Conservation (phyloP, 53 echinoderm and acorn worm genomes). For the Apostichopus leukothele region DNA sequence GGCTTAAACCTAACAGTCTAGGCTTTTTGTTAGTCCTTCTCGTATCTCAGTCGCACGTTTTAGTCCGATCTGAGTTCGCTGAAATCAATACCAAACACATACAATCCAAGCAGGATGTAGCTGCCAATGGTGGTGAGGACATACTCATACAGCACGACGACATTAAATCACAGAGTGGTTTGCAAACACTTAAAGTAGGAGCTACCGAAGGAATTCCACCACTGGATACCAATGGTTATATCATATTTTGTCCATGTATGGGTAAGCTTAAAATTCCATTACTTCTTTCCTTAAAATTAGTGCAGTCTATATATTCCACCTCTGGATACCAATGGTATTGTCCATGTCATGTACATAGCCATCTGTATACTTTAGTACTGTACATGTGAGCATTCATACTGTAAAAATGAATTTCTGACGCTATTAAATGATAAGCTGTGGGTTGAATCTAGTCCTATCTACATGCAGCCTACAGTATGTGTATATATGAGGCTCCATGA, state of each 20-base stretch:
- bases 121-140: not conserved
- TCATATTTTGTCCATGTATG: conserved; percentile 47
- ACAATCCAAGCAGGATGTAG: not conserved
- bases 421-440: not conserved
- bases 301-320: not conserved
- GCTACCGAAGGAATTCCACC: not conserved
- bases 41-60: no score
- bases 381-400: not conserved
- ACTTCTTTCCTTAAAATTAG: not conserved
- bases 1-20: no score
- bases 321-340: conserved; percentile 49
- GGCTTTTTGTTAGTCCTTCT: no score
- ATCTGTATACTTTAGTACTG: conserved; percentile 7
- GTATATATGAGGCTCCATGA: not conserved
- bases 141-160: not conserved
- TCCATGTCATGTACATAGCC: not conserved
- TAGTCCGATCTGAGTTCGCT: not conserved
- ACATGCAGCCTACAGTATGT: not conserved
- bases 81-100: not conserved
- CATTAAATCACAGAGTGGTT: not conserved
- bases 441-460: not conserved
- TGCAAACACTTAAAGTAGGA: not conserved
- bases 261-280: conserved; percentile 38
- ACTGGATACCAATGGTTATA: conserved; percentile 54
- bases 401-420: not conserved